These are phyloP conservation scores for Columba guinea DNA, from an alignment of 2,797 vertebrate species.

Conservation along the genomic window DNA sequence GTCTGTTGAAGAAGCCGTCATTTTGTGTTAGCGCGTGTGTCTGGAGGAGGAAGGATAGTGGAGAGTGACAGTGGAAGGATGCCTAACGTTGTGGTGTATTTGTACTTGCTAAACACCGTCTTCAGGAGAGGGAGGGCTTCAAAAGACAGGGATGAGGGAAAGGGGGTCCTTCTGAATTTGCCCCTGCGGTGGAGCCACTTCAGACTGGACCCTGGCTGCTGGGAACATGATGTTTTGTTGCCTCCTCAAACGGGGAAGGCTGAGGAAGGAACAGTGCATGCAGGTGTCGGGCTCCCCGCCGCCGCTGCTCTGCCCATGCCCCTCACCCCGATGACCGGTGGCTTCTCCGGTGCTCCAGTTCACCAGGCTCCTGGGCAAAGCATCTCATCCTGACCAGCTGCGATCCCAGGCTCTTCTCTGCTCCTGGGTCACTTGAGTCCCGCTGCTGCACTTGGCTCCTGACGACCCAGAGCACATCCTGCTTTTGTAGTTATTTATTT, in stretches of 20 bases:
- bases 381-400: not conserved
- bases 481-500: constrained; percentile 59
- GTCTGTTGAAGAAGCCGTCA: constrained; percentile 79
- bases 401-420: not conserved
- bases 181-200: not conserved
- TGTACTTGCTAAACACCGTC: constrained; percentile 69
- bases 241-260: constrained; percentile 47
- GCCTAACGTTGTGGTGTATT: constrained; percentile 72
- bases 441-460: not conserved
- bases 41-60: constrained; percentile 73
- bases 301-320: not conserved
- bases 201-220: not conserved
- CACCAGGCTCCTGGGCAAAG: not conserved
- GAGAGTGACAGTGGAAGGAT: constrained; percentile 76
- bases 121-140: constrained; percentile 29
- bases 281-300: constrained; percentile 29
- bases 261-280: constrained; percentile 39
- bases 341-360: not conserved
- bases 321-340: not conserved
- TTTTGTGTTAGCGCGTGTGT: constrained; percentile 76
- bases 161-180: not conserved
- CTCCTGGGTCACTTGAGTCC: not conserved
- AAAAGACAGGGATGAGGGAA: not conserved
- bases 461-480: not conserved
- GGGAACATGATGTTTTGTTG: not conserved